A percentile compares a stretch with the other conserved stretches of the same genome.
phyloP scores from a whole-genome alignment of 2,888 invertebrate species.

The Cataglyphis albicans region DNA sequence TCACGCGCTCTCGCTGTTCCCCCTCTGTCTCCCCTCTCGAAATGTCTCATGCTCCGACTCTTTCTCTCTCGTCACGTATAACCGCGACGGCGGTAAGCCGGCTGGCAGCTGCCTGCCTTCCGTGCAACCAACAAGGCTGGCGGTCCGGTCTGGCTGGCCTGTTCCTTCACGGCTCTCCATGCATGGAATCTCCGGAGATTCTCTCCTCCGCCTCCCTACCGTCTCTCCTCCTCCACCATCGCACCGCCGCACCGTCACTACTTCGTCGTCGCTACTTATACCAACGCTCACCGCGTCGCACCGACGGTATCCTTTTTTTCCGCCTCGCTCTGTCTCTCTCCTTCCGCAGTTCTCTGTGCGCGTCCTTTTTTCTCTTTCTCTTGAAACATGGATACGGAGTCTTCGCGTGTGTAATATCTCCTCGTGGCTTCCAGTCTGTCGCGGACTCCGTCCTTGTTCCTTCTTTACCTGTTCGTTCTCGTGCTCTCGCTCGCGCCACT shows the following conservation, averaged over 20 bases:
- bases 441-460: slow-evolving; percentile 59
- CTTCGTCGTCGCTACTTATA: slow-evolving; percentile 40
- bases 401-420: slow-evolving; percentile 46
- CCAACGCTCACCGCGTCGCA: slow-evolving; percentile 52
- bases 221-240: slow-evolving; percentile 11
- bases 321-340: slow-evolving; percentile 55
- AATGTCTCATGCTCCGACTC: slow-evolving; percentile 45
- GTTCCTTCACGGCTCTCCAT: slow-evolving; percentile 79
- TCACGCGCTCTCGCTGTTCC: slow-evolving; percentile 68
- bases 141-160: slow-evolving; percentile 77
- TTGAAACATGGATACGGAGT: slow-evolving; percentile 21
- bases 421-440: slow-evolving; percentile 64
- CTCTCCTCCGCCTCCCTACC: slow-evolving; percentile 73
- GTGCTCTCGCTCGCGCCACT: slow-evolving; percentile 38
- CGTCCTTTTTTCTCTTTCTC: slow-evolving; percentile 11
- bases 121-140: slow-evolving; percentile 83
- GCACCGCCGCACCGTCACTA: slow-evolving; percentile 55
- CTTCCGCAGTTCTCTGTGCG: slow-evolving; percentile 31
- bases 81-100: slow-evolving; percentile 82
- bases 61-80: slow-evolving; percentile 61
- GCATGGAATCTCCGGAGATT: slow-evolving; percentile 83
- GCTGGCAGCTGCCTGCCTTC: slow-evolving; percentile 85
- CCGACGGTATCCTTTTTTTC: slow-evolving; percentile 57
- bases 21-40: slow-evolving; percentile 59
- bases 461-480: not conserved